Evolutionary conservation across 2,888 invertebrate genomes (phyloP), one percentile per base, ranked within the genome.

Genomic region (Nymphalis polychloros): DNA sequence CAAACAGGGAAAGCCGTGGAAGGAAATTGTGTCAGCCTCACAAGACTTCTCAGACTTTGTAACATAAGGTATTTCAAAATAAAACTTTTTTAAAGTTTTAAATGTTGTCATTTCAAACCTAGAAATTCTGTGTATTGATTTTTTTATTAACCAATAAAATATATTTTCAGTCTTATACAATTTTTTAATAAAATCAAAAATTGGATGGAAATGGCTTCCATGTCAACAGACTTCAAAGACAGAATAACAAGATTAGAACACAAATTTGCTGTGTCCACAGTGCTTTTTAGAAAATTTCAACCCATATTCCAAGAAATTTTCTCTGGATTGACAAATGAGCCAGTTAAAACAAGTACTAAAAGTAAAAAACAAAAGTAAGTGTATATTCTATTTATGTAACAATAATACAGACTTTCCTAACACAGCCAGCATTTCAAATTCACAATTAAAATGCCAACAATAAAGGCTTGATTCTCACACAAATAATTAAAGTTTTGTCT

Each of bases 131-230:
- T 41, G 41, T 6, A 31, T 31, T 31, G 27, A 31, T 31, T 31
- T 13, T 41, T 13, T 10, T 41, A 41, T 41, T 41, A 41, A 41
- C 41, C 13, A 13, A 41, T 13, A 1, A 41, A 41, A 41, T n/a
- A 55, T 63, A 46, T 63, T 69, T 72, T 13, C 90, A 98, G 98
- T 82, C 93, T 99, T 71, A 96, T 97, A 71, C 97, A 98, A 80
- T 99, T 99, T 89, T 98, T 99, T 83, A 95, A 95, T 74, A 98
- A 98, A 92, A 98, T 98, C 81, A 96, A 97, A 83, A 96, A 96
- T 81, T 99, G 99, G 99, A 95, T 97, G 71, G 97, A 98, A 79
- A 98, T 99, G 98, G 96, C 97, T 1, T 95, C 96, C 74, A 94
- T 98, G 88, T 95, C 97, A 0, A 95, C 95, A 76, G 96, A 97